Conservation (phyloP, 2,797 vertebrate genomes). For the Melopsittacus undulatus region DNA sequence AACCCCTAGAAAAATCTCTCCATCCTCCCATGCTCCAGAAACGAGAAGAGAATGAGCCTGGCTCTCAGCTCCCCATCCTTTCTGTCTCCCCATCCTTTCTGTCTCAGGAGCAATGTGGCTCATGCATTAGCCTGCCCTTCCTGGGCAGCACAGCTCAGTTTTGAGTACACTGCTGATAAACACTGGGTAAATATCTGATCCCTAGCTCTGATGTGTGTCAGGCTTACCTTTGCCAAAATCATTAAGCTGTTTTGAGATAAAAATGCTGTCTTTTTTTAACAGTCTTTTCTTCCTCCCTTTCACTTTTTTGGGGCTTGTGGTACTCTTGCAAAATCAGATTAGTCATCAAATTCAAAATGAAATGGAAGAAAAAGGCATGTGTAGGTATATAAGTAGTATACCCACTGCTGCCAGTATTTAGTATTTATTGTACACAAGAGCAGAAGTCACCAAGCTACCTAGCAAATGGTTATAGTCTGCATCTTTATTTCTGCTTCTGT, state of each 20-base stretch:
- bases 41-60: neutral
- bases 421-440: neutral
- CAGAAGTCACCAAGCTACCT: neutral
- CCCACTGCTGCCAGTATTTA: neutral
- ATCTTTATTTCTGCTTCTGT: neutral
- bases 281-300: neutral
- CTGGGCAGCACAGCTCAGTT: neutral
- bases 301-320: neutral
- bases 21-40: neutral
- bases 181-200: neutral
- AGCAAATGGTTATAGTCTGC: neutral
- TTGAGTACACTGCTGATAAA: neutral
- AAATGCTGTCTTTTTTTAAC: neutral
- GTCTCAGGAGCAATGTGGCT: neutral
- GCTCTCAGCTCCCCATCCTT: rapidly evolving
- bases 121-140: neutral
- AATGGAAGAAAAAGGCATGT: neutral
- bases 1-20: neutral
- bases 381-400: neutral
- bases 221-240: neutral
- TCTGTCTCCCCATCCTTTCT: neutral
- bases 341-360: neutral
- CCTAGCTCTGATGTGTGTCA: neutral
- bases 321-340: neutral
- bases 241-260: neutral